Percentiles rank a stretch among this genome's conserved stretches.
These are phyloP conservation scores for Lerema accius DNA, from an alignment of 1,140 invertebrate genomes.

Conservation along the genomic window DNA sequence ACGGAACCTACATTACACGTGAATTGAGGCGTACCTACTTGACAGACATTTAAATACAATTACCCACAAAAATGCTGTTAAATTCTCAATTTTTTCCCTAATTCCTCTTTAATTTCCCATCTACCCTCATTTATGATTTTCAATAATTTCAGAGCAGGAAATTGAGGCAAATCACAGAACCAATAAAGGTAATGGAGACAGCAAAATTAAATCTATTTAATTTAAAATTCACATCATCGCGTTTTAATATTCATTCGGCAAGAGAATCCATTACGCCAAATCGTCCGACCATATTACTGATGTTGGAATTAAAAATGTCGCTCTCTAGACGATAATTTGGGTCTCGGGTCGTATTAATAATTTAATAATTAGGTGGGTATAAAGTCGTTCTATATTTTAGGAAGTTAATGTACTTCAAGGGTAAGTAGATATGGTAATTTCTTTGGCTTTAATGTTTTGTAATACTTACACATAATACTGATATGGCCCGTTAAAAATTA, in stretches of 20 bases:
- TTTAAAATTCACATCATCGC: conserved; percentile 48
- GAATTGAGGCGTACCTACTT: no score
- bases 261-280: conserved; percentile 48
- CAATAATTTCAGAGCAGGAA: conserved; percentile 22
- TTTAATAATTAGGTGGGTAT: not conserved
- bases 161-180: conserved; percentile 24
- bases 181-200: conserved; percentile 38
- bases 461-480: no score
- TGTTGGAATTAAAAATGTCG: conserved; percentile 46
- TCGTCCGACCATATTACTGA: conserved; percentile 20
- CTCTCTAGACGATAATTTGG: conserved; percentile 2
- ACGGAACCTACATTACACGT: no score
- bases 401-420: no score
- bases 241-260: conserved; percentile 53
- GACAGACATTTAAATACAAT: no score
- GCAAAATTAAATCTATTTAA: conserved; percentile 56
- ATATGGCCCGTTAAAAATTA: no score
- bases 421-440: no score
- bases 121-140: conserved; percentile 8
- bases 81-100: no score
- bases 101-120: conserved; percentile 1
- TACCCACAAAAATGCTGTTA: no score
- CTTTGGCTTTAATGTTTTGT: no score
- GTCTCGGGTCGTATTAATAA: not conserved
- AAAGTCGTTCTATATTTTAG: not conserved